These are phyloP conservation scores for Sapajus apella DNA, from an alignment of 2,113 vertebrate genomes.

Conservation along the genomic window DNA sequence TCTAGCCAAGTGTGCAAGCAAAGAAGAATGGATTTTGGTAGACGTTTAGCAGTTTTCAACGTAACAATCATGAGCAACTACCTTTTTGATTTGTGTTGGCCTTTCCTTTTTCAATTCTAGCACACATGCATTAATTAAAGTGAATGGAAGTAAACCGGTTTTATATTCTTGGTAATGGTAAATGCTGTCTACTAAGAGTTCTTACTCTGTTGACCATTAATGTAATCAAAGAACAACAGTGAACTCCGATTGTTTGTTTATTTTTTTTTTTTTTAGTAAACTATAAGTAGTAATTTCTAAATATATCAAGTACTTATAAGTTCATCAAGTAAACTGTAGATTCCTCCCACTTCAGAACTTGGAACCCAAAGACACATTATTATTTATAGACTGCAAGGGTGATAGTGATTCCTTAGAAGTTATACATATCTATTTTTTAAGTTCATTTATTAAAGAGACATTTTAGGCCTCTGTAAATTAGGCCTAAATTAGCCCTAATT, in stretches of 20 bases:
- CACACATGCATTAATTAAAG: background rate
- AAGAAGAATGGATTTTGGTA: background rate
- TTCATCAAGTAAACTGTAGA: background rate
- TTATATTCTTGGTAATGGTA: background rate
- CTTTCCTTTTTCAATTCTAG: background rate
- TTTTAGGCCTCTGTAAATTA: background rate
- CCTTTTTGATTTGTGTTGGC: background rate
- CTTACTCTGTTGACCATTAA: background rate
- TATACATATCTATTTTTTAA: background rate
- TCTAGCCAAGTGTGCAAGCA: background rate
- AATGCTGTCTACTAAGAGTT: background rate
- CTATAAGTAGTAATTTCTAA: background rate
- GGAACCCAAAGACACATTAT: background rate
- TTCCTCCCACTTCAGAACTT: background rate
- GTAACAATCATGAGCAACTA: background rate
- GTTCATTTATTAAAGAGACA: background rate
- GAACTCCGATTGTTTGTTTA: background rate
- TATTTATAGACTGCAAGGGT: background rate
- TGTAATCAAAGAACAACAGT: background rate
- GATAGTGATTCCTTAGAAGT: background rate
- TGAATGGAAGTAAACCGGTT: background rate
- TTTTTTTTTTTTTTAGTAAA: constrained; percentile 15
- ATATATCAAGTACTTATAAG: background rate
- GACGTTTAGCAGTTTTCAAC: background rate
- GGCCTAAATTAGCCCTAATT: no score